Evolutionary conservation across 2,888 invertebrate species (phyloP).

Genomic region (Protonemura montana): DNA sequence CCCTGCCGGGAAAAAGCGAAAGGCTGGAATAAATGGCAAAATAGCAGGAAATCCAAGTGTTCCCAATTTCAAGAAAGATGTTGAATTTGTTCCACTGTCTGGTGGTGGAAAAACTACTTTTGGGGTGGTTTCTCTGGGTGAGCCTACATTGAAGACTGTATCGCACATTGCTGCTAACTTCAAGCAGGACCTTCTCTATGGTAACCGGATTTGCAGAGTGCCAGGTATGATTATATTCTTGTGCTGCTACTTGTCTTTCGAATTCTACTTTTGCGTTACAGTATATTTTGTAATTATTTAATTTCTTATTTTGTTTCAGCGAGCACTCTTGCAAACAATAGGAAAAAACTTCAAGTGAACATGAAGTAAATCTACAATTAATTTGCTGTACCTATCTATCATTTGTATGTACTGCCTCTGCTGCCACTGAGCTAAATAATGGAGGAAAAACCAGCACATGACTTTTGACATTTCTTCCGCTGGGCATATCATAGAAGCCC

Average conservation of each 20-base stretch:
- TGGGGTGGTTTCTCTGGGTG: slow-evolving; percentile 47
- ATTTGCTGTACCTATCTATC: neutral
- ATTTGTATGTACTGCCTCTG: too few relatives aligned
- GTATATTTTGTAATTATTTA: neutral
- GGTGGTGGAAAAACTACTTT: slow-evolving; percentile 45
- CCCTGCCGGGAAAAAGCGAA: neutral
- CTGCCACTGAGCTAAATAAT: neutral
- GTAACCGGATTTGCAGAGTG: slow-evolving; percentile 41
- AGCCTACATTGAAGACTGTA: slow-evolving; percentile 37
- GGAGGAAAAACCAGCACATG: neutral
- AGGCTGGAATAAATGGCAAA: neutral
- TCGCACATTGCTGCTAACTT: slow-evolving; percentile 46
- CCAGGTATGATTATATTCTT: slow-evolving; percentile 43
- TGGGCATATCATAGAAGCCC: neutral
- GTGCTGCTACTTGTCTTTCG: neutral
- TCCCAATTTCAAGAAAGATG: slow-evolving; percentile 4
- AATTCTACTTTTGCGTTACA: neutral
- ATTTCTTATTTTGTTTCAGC: slow-evolving; percentile 1
- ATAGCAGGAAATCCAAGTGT: neutral
- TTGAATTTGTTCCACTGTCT: slow-evolving; percentile 47
- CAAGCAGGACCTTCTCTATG: slow-evolving; percentile 46
- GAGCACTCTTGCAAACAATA: neutral
- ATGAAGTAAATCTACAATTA: neutral
- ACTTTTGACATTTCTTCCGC: neutral
- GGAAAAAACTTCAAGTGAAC: neutral